Base-by-base conservation (phyloP, 2,797 vertebrate genomes). In the Nyctibius grandis region DNA sequence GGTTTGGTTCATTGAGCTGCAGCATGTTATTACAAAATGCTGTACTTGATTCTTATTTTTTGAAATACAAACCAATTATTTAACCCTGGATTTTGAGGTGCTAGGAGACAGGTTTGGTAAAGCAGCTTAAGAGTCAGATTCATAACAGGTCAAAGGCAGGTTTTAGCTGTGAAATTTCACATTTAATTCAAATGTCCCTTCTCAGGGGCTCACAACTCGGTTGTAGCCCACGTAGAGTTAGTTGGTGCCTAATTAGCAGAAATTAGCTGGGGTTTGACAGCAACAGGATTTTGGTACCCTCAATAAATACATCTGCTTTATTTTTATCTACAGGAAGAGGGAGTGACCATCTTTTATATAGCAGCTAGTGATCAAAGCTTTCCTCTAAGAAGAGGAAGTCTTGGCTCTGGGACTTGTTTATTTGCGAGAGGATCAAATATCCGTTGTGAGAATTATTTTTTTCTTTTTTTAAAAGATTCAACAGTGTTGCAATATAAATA, bases 361-460 rank as follows among this genome's bases (percentile, higher is more conserved):
- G 18, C 25, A 78, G 22, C 16, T 51, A 33, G 13, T n/a, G 18
- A 79, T 34, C 9, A 75, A 68, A 45, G 3, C 26, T 60, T 73
- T 84, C 17, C 10, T 57, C 34, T 25, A 19, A 67, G 31, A 85
- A 72, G 40, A 76, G 40, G 38, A 69, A 38, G 38, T 61, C 22
- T 83, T 80, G 11, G 2, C 33, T 82, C 59, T 82, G 19, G 15
- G 22, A 18, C 29, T 78, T 64, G 33, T 67, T 81, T 81, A 64
- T 85, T 78, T 72, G 22, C 0, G 1, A 31, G 14, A 70, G 12
- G 4, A 22, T 60, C 25, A 89, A 74, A 72, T 23, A 51, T 3
- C 0, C 2, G 0, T 29, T n/a, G 6, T 17, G 13, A 77, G 16
- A 31, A 61, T 19, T 50, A 28, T 6, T 28, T 12, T 4, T 19